A percentile compares a stretch with the other conserved stretches of the same genome.
These are phyloP conservation scores for Pedionomus torquatus DNA, from an alignment of 2,113 vertebrate genomes.

Conservation along the genomic window DNA sequence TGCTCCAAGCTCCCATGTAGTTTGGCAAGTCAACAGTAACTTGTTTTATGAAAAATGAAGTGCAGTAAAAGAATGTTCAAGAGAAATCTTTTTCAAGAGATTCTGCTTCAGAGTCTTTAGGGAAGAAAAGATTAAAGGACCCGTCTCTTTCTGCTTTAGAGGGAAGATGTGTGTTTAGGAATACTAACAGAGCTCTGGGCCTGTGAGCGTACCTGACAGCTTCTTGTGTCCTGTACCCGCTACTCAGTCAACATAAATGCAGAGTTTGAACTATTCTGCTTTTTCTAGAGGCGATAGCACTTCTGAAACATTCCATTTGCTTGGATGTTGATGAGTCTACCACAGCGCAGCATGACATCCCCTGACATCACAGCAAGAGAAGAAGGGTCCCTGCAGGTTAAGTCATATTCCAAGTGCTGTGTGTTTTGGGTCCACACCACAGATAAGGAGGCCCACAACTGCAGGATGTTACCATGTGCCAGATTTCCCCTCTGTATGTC, in stretches of 20 bases:
- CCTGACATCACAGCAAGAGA: not conserved
- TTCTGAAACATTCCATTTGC: not conserved
- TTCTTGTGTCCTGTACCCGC: not conserved
- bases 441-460: not conserved
- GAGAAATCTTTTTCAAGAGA: not conserved
- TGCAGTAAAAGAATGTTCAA: not conserved
- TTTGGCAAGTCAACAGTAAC: not conserved
- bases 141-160: not conserved
- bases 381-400: not conserved
- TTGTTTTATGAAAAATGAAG: not conserved
- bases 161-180: not conserved
- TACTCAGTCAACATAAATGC: not conserved
- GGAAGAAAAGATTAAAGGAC: not conserved
- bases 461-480: accelerated
- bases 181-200: not conserved
- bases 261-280: not conserved
- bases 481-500: not conserved
- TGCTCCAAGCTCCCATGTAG: not conserved
- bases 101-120: not conserved
- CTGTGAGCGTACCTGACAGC: not conserved
- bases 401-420: accelerated
- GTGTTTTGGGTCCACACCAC: not conserved
- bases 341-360: not conserved
- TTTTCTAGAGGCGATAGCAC: not conserved
- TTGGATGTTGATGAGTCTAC: not conserved